Conservation (phyloP, 2,797 vertebrate genomes). For the Pristis pectinata region DNA sequence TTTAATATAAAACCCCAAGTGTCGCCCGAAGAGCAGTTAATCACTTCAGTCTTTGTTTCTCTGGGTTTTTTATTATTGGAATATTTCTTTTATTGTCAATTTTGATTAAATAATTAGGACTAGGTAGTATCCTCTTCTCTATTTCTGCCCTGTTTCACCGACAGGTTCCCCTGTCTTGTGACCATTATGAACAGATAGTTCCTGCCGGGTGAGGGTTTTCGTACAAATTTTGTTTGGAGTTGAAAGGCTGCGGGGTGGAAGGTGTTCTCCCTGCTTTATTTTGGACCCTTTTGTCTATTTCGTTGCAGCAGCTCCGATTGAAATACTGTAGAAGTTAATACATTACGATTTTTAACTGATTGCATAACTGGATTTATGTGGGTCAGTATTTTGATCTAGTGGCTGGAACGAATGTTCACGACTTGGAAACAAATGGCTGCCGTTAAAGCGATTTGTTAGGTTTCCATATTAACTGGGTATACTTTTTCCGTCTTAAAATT, state of each 20-base stretch:
- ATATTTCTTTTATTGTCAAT: not conserved
- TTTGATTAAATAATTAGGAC: not conserved
- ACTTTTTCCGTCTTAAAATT: not conserved
- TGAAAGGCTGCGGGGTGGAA: not conserved
- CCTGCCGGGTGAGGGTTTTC: not conserved
- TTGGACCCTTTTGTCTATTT: not conserved
- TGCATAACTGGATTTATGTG: constrained; percentile 34
- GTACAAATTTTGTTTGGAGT: not conserved
- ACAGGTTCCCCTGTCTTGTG: too few relatives aligned
- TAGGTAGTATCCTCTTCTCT: not conserved
- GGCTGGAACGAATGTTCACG: not conserved
- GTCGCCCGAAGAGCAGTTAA: not conserved
- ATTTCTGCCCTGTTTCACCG: not conserved
- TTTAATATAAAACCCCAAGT: not conserved
- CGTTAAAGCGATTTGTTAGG: not conserved
- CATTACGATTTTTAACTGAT: not conserved
- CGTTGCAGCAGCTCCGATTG: not conserved
- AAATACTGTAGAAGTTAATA: too few relatives aligned
- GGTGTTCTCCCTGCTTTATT: not conserved
- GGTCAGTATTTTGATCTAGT: constrained; percentile 4
- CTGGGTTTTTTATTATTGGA: not conserved
- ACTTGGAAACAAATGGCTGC: not conserved
- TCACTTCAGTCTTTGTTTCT: not conserved
- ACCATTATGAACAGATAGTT: not conserved
- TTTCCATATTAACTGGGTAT: not conserved